Evolutionary conservation across 2,797 vertebrate genomes (phyloP).

Genomic region (Smutsia temminckii): DNA sequence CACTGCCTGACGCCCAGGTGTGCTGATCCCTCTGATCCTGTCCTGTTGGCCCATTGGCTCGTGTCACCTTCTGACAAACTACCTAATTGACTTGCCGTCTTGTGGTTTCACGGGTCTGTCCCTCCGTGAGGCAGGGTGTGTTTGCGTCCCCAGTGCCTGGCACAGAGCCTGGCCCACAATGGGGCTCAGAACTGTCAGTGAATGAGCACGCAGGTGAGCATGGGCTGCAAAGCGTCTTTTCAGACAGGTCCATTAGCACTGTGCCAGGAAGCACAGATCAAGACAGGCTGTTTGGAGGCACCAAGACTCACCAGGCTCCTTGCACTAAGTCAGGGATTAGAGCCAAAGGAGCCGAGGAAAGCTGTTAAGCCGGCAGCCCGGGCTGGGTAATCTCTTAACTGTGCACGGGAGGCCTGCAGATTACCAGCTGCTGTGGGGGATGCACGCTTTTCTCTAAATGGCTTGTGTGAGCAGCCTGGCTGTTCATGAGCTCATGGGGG

Average conservation of each 20-base stretch:
- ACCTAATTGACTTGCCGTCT: background rate
- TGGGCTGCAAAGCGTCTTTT: background rate
- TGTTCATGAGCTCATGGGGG: slow-evolving; percentile 51
- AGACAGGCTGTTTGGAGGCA: background rate
- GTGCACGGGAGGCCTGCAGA: background rate
- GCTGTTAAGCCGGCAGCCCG: slow-evolving; percentile 17
- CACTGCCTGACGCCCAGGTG: background rate
- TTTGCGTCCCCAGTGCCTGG: fast-evolving
- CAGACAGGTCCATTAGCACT: background rate
- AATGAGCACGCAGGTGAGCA: background rate
- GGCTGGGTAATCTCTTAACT: background rate
- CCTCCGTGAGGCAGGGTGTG: fast-evolving
- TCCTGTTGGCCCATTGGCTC: background rate
- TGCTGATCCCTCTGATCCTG: background rate
- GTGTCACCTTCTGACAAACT: background rate
- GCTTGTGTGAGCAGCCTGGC: slow-evolving; percentile 75
- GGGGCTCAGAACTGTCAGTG: background rate
- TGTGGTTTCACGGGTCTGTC: background rate
- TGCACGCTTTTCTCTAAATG: slow-evolving; percentile 75
- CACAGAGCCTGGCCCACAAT: background rate
- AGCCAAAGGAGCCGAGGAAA: slow-evolving; percentile 40
- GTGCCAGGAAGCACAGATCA: background rate
- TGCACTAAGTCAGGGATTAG: background rate
- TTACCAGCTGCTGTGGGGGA: slow-evolving; percentile 63
- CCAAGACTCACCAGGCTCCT: background rate